phyloP scores from a whole-genome alignment of 2,113 vertebrate genomes.

The Hypomesus transpacificus region DNA sequence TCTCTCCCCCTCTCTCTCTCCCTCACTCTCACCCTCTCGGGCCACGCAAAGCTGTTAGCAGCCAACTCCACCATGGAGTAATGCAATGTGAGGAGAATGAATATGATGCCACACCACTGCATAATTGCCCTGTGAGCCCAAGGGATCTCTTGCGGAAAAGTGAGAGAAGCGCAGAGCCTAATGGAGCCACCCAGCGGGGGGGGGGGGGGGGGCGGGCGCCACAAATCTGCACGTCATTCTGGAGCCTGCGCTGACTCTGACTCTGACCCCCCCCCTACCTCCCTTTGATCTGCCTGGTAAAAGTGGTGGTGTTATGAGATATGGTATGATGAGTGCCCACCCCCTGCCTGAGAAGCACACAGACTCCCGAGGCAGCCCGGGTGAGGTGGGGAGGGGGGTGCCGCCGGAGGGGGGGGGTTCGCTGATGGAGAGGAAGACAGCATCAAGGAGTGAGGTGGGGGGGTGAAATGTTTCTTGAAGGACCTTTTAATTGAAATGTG shows the following conservation, averaged over 20 bases:
- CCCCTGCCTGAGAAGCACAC: slow-evolving; percentile 45
- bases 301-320: slow-evolving; percentile 51
- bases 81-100: slow-evolving; percentile 69
- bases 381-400: not conserved
- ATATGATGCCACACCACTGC: slow-evolving; percentile 73
- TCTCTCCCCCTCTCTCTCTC: not conserved
- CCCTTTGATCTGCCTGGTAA: slow-evolving; percentile 61
- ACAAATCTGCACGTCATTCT: slow-evolving; percentile 52
- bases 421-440: not conserved
- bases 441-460: slow-evolving; percentile 9
- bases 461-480: slow-evolving; percentile 24
- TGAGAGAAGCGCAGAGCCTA: slow-evolving; percentile 69
- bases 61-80: slow-evolving; percentile 46
- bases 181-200: slow-evolving; percentile 56
- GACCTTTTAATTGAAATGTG: slow-evolving; percentile 44
- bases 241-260: slow-evolving; percentile 45
- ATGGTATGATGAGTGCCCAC: slow-evolving; percentile 33
- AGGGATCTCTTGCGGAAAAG: slow-evolving; percentile 75
- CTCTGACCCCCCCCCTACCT: not conserved
- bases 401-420: not conserved
- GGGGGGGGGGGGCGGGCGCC: slow-evolving; percentile 40
- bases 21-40: slow-evolving; percentile 36
- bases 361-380: slow-evolving; percentile 12
- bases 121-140: slow-evolving; percentile 75
- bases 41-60: slow-evolving; percentile 65